Base-by-base conservation (phyloP, 2,888 invertebrate genomes). In the Chrysotoxum bicinctum region DNA sequence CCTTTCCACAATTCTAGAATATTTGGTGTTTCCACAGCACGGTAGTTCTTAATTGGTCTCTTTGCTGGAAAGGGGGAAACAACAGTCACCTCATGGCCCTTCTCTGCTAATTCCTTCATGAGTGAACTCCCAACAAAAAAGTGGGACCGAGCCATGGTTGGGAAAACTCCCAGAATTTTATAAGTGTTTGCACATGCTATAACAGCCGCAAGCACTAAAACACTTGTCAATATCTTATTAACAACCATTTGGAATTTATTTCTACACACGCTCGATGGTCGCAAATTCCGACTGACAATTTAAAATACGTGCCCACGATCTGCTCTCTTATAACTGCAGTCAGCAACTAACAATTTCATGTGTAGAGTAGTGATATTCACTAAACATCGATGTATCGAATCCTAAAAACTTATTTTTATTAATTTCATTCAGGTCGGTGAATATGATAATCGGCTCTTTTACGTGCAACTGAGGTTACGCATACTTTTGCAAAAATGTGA, bases 31-130 rank as follows among this genome's bases (percentile, higher is more conserved):
- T 26, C 14, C 0, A 85, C 54, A 54, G 62, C 56, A 10, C 62
- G 80, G 43, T 85, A 81, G 40, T 85, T 85, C 16, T 85, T 76
- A 4, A 80, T 75, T 0, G 79, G 32, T 3, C 68, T 66, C n/a
- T 81, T 69, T 9, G 30, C 40, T 14, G 80, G 80, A 16, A 40
- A 85, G 1, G 85, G 52, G 30, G 85, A 80, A 7, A 85, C 62
- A 16, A 81, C 76, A 7, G 85, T 85, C 5, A 85, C 85, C 5
- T 81, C 72, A 26, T 85, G 85, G 2, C 85, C 85, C 48, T 76
- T 72, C 2, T 70, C 60, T 0, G 85, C 80, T 1, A 85, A 12
- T 2, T 40, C 54, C 30, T 35, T 72, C 76, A 74, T 69, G 9
- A 75, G 45, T 12, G 74, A 8, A 54, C 40, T 37, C 4, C 66